These are phyloP conservation scores for Peribatodes rhomboidaria DNA, from an alignment of 2,888 invertebrate genomes.

Conservation along the genomic window DNA sequence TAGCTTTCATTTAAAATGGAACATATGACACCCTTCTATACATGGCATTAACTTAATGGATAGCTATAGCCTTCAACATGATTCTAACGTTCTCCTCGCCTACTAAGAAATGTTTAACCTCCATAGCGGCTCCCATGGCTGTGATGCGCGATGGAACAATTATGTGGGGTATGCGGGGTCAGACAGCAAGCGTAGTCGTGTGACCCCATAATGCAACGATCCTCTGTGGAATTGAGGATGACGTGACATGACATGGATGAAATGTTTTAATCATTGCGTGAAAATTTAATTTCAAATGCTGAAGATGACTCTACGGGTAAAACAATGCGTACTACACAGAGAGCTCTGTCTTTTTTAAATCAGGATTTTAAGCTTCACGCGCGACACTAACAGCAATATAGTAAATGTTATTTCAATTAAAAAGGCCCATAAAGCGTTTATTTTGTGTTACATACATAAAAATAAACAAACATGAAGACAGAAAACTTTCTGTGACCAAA, in stretches of 20 bases:
- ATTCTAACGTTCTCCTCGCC: slow-evolving; percentile 13
- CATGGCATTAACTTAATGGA: not conserved
- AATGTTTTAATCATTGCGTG: not conserved
- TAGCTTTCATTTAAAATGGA: too few species aligned
- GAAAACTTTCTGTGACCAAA: not conserved
- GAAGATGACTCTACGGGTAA: not conserved
- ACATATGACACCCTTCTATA: not conserved
- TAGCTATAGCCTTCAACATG: slow-evolving; percentile 12
- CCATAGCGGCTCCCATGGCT: slow-evolving; percentile 27
- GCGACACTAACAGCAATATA: too few species aligned
- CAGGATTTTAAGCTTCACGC: too few species aligned
- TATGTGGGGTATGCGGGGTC: slow-evolving; percentile 54
- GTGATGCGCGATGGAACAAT: slow-evolving; percentile 44
- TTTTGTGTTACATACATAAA: not conserved
- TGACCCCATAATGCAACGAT: slow-evolving; percentile 26
- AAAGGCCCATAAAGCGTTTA: not conserved
- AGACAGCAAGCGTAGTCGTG: slow-evolving; percentile 44
- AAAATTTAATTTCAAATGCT: not conserved
- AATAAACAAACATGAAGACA: not conserved
- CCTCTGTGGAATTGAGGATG: slow-evolving; percentile 13
- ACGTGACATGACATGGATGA: slow-evolving; percentile 26
- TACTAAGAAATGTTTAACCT: slow-evolving; percentile 35
- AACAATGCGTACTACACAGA: not conserved
- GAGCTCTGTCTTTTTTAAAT: too few species aligned
- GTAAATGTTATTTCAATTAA: too few species aligned